A percentile compares a stretch with the other conserved stretches of the same genome.
These are phyloP conservation scores for Pandemis heparana DNA, from an alignment of 2,888 invertebrate genomes.

Conservation along the genomic window DNA sequence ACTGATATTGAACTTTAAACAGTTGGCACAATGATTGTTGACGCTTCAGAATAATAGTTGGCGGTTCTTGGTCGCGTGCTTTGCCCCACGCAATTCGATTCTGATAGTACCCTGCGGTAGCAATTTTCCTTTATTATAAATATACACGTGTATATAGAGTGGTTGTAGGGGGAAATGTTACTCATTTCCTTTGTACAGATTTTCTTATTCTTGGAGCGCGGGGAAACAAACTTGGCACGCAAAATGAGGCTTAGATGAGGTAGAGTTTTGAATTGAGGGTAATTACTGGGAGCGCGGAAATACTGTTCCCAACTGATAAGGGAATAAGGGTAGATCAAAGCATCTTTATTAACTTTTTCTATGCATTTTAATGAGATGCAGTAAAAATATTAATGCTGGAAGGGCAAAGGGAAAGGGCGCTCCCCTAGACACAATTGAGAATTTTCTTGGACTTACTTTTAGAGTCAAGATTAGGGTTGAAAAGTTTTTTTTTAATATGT, in stretches of 20 bases:
- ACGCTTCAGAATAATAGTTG: constrained; percentile 32
- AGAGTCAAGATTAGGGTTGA: background rate
- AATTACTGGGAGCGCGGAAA: constrained; percentile 13
- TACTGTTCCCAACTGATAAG: constrained; percentile 47
- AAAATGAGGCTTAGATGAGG: constrained; percentile 18
- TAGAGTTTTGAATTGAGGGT: constrained; percentile 11
- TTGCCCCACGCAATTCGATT: constrained; percentile 64
- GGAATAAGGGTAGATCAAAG: constrained; percentile 46
- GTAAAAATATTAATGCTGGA: constrained; percentile 33
- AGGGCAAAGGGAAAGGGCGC: constrained; percentile 25
- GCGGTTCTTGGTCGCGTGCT: constrained; percentile 63
- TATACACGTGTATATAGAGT: constrained; percentile 49
- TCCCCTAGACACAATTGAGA: constrained; percentile 3
- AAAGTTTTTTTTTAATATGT: background rate
- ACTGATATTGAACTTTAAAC: constrained; percentile 53
- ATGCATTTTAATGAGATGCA: constrained; percentile 52
- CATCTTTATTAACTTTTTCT: constrained; percentile 40
- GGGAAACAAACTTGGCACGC: constrained; percentile 20
- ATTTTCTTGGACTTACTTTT: constrained; percentile 3
- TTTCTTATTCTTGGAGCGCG: constrained; percentile 21
- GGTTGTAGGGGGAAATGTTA: constrained; percentile 55
- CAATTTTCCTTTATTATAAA: constrained; percentile 78
- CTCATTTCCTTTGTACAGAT: constrained; percentile 60
- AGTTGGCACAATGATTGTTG: constrained; percentile 40
- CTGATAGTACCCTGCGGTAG: constrained; percentile 72